Evolutionary conservation across 2,888 invertebrate species (phyloP), one percentile per base, ranked within the genome.

Genomic region (Drosophila heteroneura): DNA sequence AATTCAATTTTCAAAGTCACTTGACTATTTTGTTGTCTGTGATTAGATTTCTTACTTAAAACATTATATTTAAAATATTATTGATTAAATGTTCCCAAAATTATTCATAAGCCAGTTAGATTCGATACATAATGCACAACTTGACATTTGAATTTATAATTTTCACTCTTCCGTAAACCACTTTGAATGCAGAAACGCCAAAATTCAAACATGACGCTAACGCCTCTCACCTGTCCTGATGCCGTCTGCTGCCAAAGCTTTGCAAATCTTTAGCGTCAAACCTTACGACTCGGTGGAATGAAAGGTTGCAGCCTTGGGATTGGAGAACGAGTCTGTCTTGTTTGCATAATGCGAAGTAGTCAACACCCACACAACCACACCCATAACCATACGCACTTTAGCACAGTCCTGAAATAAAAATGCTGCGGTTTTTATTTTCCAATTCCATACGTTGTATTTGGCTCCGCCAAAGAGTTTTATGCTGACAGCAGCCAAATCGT

Each of bases 401-500:
- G 22, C 44, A 44, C 37, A 66, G 41, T 58, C 44, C 33, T 47
- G 59, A 57, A 54, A 82, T 74, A 58, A 72, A 76, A 68, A 66
- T 72, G 76, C 83, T 79, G 90, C 76, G 88, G 89, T 83, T 83
- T 84, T 85, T 86, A 76, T 85, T 90, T 83, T 74, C 65, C 86
- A 85, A 89, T 85, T 85, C 81, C 86, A 74, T 85, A 73, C 70
- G 70, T 71, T 78, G 52, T 70, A 56, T 67, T 69, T 64, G 71
- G 61, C 81, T 61, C 47, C 57, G 59, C 51, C 58, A 60, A 51
- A 52, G 74, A 79, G 71, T 81, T 83, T 90, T 75, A 69, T 66
- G 91, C 91, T 86, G 91, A 90, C 91, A 90, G 82, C 72, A 86
- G 75, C 74, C 71, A 72, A 88, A 80, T 80, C 80, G 74, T 74